Evolutionary conservation across 2,888 invertebrate species (phyloP), one percentile per base, ranked within the genome.

Genomic region (Nipponacmea schrenckii): DNA sequence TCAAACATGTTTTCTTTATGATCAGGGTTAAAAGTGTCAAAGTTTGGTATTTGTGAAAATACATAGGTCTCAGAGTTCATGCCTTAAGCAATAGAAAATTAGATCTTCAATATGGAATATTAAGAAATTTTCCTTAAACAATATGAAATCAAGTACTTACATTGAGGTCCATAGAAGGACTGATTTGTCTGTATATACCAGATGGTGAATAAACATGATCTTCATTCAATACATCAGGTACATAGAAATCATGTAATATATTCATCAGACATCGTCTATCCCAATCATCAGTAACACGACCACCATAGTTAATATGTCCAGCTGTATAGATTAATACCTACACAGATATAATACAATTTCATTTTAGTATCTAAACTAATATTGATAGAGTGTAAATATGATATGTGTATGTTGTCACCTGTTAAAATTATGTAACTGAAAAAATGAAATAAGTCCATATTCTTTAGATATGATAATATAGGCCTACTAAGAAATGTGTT

Each of bases 251-350:
- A 0, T 91, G 90, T 4, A 96, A 90, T 69, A 95, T 91, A 71
- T 93, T 94, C 85, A 94, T 92, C 80, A 96, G 91, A 79, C 93
- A 93, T 70, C 96, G 91, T 12, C 95, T 91, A 88, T 96, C 96
- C 95, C 95, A 95, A 85, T 95, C 94, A 88, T 96, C 96, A 0
- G 95, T 96, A 66, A 96, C 95, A 56, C 95, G 92, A 0, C 96
- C 96, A 27, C 96, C 96, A 85, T 96, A 96, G 90, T 96, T 90
- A 92, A 94, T 72, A 91, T 92, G 77, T 92, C 89, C 88, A 92
- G 94, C 93, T 90, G 86, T 86, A 83, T 90, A 90, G 45, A 80
- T 77, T 77, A 90, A 79, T 68, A 90, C 89, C 89, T 89, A 80
- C 1, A 39, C 2, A 64, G 17, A 8, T 26, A 44, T 63, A 69